phyloP scores from a whole-genome alignment of 2,888 invertebrate genomes.

The Harpagoxenus sublaevis region DNA sequence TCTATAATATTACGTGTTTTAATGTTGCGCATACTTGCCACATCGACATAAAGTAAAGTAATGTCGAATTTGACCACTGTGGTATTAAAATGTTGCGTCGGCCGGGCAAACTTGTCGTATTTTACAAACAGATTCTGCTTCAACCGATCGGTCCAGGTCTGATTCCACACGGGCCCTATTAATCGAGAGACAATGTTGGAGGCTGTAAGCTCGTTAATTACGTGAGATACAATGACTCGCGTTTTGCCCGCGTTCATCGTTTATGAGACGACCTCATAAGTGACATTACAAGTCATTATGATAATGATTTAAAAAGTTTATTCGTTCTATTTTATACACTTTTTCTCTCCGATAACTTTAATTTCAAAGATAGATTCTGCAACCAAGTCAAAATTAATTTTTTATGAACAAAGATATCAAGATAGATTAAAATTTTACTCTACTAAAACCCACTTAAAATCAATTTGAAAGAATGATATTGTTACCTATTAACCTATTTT shows the following conservation, averaged over 20 bases:
- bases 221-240: conserved; percentile 6
- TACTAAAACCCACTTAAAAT: background rate
- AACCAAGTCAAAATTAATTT: background rate
- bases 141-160: conserved; percentile 88
- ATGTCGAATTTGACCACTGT: conserved; percentile 88
- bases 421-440: background rate
- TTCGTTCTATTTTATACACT: background rate
- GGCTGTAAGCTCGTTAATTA: conserved; percentile 30
- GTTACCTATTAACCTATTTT: background rate
- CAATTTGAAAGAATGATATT: background rate
- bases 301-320: background rate
- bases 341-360: background rate
- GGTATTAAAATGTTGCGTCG: conserved; percentile 87
- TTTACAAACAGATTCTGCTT: conserved; percentile 88
- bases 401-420: background rate
- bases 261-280: background rate
- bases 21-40: conserved; percentile 80
- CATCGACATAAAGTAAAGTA: conserved; percentile 89
- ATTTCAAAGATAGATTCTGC: background rate
- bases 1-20: background rate
- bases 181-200: conserved; percentile 40
- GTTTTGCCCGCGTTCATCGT: background rate
- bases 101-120: conserved; percentile 88
- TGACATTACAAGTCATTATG: background rate
- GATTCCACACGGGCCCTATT: conserved; percentile 87